These are phyloP conservation scores for Athene cunicularia DNA, from an alignment of 2,113 vertebrate genomes.

Conservation along the genomic window DNA sequence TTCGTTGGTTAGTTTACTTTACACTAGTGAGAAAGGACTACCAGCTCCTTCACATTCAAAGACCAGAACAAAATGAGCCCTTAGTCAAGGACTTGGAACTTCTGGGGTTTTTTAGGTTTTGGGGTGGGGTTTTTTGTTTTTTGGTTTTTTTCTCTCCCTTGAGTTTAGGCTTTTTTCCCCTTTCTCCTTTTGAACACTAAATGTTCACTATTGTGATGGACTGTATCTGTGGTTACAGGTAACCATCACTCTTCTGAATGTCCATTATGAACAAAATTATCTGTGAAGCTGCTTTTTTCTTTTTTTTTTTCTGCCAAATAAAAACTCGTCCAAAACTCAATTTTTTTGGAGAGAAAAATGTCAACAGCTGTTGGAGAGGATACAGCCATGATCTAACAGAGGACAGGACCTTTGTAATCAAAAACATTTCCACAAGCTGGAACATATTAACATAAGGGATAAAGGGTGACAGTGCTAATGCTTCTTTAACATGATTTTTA, in stretches of 20 bases:
- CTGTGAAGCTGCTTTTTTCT: not conserved
- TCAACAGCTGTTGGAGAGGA: slow-evolving; percentile 55
- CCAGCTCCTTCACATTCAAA: not conserved
- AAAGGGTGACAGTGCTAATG: slow-evolving; percentile 49
- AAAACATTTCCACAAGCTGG: slow-evolving; percentile 63
- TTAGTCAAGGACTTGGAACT: not conserved
- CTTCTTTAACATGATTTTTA: slow-evolving; percentile 43
- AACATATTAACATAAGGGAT: slow-evolving; percentile 35
- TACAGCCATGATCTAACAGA: slow-evolving; percentile 48
- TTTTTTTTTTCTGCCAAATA: not conserved
- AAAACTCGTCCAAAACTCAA: not conserved
- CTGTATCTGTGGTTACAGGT: not conserved
- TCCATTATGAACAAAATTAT: not conserved
- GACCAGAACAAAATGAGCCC: not conserved
- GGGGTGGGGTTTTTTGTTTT: not conserved
- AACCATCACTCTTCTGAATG: not conserved
- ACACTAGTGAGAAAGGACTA: not conserved
- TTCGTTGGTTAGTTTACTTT: not conserved
- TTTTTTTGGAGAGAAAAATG: not conserved
- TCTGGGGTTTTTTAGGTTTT: not conserved
- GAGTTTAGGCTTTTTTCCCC: not conserved
- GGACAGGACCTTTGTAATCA: slow-evolving; percentile 50
- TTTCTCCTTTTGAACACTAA: not conserved
- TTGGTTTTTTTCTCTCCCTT: not conserved
- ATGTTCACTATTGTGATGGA: not conserved